Evolutionary conservation across 2,797 vertebrate species (phyloP).

Genomic region (Pseudochaenichthys georgianus): DNA sequence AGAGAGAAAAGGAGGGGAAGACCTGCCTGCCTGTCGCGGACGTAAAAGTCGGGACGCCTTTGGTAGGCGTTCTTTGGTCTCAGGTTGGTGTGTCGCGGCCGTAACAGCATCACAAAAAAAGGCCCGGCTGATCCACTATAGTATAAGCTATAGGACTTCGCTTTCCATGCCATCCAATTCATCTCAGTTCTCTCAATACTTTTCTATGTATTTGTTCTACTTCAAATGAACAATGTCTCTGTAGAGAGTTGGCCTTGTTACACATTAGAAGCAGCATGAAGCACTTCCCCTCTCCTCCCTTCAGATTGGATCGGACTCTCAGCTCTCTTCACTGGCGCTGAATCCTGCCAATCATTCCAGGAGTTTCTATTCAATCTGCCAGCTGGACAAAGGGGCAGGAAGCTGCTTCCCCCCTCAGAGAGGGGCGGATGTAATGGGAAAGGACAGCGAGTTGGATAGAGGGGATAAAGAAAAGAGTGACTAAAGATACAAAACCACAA

Average conservation of each 20-base stretch:
- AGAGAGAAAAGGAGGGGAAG: slow-evolving; percentile 33
- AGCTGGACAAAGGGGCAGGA: slow-evolving; percentile 81
- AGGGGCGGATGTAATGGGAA: slow-evolving; percentile 36
- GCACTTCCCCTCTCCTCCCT: slow-evolving; percentile 51
- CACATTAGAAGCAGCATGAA: slow-evolving; percentile 55
- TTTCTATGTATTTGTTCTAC: too few relatives aligned
- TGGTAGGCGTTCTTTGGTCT: too few relatives aligned
- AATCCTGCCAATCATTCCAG: slow-evolving; percentile 70
- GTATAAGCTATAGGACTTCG: too few relatives aligned
- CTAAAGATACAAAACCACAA: slow-evolving; percentile 23
- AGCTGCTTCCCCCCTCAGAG: slow-evolving; percentile 64
- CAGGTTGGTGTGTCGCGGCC: too few relatives aligned
- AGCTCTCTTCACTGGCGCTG: slow-evolving; percentile 50
- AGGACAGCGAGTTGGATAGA: slow-evolving; percentile 30
- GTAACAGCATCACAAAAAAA: too few relatives aligned
- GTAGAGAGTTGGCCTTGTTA: slow-evolving; percentile 29
- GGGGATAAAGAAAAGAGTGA: slow-evolving; percentile 8
- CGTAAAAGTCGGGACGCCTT: too few relatives aligned
- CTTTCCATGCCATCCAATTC: too few relatives aligned
- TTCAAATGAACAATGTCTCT: too few relatives aligned
- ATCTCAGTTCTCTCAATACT: too few relatives aligned
- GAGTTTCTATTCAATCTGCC: slow-evolving; percentile 71
- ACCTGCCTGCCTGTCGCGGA: slow-evolving; percentile 27
- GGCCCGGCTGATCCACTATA: too few relatives aligned
- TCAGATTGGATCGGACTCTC: slow-evolving; percentile 28